Evolutionary conservation across 30 jellyfish, hydroid and myxozoan species (phyloP).

Genomic region (Aurelia sp.): DNA sequence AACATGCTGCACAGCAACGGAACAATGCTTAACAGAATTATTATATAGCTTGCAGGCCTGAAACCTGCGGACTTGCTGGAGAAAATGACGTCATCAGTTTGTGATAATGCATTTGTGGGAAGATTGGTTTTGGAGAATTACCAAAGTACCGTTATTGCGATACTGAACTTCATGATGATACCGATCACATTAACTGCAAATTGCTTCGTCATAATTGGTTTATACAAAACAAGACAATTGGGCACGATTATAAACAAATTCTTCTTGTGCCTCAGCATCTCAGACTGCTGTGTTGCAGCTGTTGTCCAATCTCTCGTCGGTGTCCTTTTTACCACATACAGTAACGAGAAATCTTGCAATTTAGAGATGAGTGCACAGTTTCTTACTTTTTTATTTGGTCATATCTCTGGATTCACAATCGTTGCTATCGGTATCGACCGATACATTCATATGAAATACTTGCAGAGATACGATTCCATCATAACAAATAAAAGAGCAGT

Average conservation of each 20-base stretch:
- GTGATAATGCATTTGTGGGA: slow-evolving; percentile 38
- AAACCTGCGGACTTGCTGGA: neutral
- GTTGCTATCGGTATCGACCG: slow-evolving; percentile 56
- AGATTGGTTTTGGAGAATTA: slow-evolving; percentile 12
- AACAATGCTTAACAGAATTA: too few relatives aligned
- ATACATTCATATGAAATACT: slow-evolving; percentile 62
- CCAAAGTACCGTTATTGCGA: slow-evolving; percentile 32
- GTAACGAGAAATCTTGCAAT: slow-evolving; percentile 13
- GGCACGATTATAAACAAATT: slow-evolving; percentile 28
- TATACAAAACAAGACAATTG: slow-evolving; percentile 33
- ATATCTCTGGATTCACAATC: slow-evolving; percentile 45
- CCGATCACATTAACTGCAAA: slow-evolving; percentile 37
- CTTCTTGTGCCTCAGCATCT: slow-evolving; percentile 32
- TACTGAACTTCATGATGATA: slow-evolving; percentile 32
- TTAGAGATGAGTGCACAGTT: slow-evolving; percentile 48
- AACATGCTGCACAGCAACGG: too few relatives aligned
- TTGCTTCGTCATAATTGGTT: slow-evolving; percentile 9
- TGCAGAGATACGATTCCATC: slow-evolving; percentile 40
- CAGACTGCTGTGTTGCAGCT: slow-evolving; percentile 53
- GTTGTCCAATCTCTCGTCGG: slow-evolving; percentile 46
- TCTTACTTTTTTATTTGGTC: slow-evolving; percentile 46
- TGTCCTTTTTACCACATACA: slow-evolving; percentile 33
- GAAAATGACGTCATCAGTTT: slow-evolving; percentile 1
- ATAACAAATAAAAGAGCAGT: slow-evolving; percentile 37
- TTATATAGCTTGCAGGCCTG: slow-evolving; percentile 5